These are phyloP conservation scores for Ceyx melanurus DNA, from an alignment of 2,113 vertebrate genomes.

Conservation along the genomic window DNA sequence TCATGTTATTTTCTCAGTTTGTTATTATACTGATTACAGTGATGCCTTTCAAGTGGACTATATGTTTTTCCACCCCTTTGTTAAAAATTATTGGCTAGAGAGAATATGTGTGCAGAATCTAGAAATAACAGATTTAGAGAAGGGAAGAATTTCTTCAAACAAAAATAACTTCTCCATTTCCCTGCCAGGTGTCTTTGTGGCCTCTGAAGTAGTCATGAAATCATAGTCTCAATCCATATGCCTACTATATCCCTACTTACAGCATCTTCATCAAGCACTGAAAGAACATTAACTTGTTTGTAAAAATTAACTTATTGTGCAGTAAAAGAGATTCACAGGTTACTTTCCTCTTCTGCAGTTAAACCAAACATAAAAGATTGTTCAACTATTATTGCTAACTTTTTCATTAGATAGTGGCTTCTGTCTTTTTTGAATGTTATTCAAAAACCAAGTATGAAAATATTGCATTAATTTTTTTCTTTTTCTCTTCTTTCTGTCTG, in stretches of 20 bases:
- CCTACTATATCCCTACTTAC: background rate
- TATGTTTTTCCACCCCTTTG: background rate
- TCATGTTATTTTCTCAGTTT: background rate
- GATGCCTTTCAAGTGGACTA: fast-evolving
- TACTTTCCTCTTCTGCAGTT: background rate
- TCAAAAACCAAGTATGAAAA: background rate
- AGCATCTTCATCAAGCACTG: background rate
- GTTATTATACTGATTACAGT: background rate
- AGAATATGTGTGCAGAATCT: background rate
- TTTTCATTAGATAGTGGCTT: background rate
- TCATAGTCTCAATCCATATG: background rate
- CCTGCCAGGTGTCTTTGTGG: background rate
- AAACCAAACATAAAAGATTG: background rate
- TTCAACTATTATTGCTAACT: background rate
- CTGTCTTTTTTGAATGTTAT: background rate
- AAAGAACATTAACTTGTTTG: background rate
- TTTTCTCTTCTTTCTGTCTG: background rate
- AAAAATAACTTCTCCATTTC: background rate
- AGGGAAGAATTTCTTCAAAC: background rate
- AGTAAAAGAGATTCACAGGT: background rate
- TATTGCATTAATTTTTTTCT: background rate
- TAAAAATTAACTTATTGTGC: background rate
- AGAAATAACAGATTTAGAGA: background rate
- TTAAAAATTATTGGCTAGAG: background rate
- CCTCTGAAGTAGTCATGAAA: background rate